Base-by-base conservation (phyloP, 2,797 vertebrate genomes). In the Toxotes lorentzi region DNA sequence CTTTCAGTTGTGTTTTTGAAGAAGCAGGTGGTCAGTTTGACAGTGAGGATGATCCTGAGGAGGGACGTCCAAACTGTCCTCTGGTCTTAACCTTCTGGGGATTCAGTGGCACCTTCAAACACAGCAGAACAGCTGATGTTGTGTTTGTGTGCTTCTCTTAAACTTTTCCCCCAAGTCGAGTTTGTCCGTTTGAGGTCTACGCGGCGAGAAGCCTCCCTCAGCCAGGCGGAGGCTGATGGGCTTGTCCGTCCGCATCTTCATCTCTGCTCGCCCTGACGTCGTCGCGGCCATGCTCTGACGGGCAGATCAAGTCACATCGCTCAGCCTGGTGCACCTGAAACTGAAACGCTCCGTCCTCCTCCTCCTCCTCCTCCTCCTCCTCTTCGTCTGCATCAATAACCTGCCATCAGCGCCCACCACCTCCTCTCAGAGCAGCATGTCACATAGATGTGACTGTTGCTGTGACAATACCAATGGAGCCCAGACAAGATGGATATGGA, bases 371-470 rank as follows among this genome's bases (percentile, higher is more conserved):
- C 61, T 69, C 62, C 67, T 81, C 63, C 67, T 70, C 62, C 70
- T 78, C 61, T 64, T 84, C 32, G 78, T 86, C 73, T 70, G 65
- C 87, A 76, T 94, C 71, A 85, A 88, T 93, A 91, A 95, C 83
- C 94, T 94, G 91, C 94, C 96, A 94, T 95, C 95, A 92, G 94
- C 90, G 91, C 87, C 87, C 88, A n/a, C 71, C 73, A 88, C 93
- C 91, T 93, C 94, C 93, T 95, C 95, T 95, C 93, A 91, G 83
- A 89, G 85, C 89, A 86, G 92, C 80, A 92, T 96, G 96, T 97
- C 96, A 96, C 92, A 97, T 96, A 89, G 94, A 97, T 96, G 93
- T 97, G 96, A 96, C 96, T 96, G 94, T 94, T 95, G 92, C 91
- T 80, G 93, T 97, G 96, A 97, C 86, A 90, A 79, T 93, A 76